Evolutionary conservation across 2,888 invertebrate genomes (phyloP).

Genomic region (Bimastos eiseni): DNA sequence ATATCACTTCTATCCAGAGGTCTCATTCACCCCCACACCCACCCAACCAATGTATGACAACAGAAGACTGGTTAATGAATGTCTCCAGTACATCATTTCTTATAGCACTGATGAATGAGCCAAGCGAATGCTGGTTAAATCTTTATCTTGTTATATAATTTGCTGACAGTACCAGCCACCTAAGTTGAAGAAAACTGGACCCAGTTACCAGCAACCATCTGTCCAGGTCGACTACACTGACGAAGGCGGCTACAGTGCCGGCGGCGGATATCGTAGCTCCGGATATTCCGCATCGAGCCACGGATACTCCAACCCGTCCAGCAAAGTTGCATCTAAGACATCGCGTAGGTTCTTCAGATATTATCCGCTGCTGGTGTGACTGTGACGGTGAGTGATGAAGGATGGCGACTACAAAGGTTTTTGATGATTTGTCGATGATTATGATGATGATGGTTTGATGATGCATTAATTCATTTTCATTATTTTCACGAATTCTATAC

Average conservation of each 20-base stretch:
- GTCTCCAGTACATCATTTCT: no score
- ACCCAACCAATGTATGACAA: no score
- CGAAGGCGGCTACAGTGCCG: not conserved
- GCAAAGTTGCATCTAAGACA: not conserved
- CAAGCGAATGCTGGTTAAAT: not conserved
- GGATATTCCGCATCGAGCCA: conserved; percentile 2
- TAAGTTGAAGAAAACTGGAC: conserved; percentile 25
- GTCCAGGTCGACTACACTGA: not conserved
- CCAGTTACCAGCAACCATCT: not conserved
- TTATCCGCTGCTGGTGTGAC: not conserved
- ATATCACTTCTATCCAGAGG: not conserved
- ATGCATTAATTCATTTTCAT: not conserved
- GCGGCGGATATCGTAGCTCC: not conserved
- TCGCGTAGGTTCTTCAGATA: not conserved
- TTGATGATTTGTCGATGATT: no score
- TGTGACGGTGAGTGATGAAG: not conserved
- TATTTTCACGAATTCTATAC: no score
- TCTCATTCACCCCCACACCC: not conserved
- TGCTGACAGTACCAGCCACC: conserved; percentile 34
- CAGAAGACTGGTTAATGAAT: not conserved
- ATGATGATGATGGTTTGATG: no score
- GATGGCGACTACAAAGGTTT: no score
- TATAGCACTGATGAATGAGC: no score
- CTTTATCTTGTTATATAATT: not conserved
- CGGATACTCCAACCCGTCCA: not conserved